Base-by-base conservation (phyloP, 2,888 invertebrate species). In the Drosophila aldrichi region DNA sequence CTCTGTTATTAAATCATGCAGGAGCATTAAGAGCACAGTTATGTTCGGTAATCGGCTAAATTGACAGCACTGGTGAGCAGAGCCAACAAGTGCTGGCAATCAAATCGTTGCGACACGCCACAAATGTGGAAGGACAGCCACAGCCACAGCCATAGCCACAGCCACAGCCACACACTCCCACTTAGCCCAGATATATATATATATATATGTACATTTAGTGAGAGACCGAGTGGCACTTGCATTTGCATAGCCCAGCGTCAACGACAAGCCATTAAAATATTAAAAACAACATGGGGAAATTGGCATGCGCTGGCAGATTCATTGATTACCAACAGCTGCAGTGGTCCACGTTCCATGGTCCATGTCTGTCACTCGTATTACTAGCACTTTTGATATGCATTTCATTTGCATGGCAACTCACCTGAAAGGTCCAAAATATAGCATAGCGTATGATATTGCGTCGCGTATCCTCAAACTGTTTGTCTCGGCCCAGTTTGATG, bases 371-470 rank as follows among this genome's bases (percentile, higher is more conserved):
- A 22, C n/a, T 43, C 9, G 43, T 16, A 12, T 32, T 32, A 22
- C 20, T 20, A 49, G 36, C 57, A 25, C 8, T 12, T 57, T n/a
- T 22, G 3, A 25, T 46, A 46, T 46, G 34, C 56, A 56, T 56
- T 56, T 34, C 20, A 43, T 40, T 61, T 55, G 43, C 34, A 9
- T 43, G 34, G 4, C 12, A 36, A 67, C 81, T 92, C 93, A 96
- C 96, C 95, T 97, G 96, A 92, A 98, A 98, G 0, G 97, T 97
- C 95, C 98, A 98, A 92, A 98, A 98, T 7, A 97, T 96, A n/a
- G 97, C 97, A 91, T 97, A 98, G 82, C 97, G 94, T 59, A 97
- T 95, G 20, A 96, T 95, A 91, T 97, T 98, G 82, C 97, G 96
- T 79, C 96, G 95, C 65, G 96, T 96, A 92, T 98, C 98, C 90